Conservation (phyloP, 2,797 vertebrate genomes). For the Babyrousa celebensis region DNA sequence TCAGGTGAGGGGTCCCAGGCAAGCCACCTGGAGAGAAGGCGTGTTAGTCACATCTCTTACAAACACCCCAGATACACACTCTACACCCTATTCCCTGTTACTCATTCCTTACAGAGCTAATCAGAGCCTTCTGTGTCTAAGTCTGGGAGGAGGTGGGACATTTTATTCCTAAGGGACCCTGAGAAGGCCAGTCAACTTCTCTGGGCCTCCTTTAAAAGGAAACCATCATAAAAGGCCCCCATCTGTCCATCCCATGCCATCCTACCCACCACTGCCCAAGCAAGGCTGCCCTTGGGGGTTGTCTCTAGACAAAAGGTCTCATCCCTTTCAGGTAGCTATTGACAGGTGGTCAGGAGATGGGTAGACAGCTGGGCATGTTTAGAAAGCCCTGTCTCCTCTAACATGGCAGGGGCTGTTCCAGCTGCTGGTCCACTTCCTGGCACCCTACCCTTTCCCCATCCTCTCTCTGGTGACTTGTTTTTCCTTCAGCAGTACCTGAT, state of each 20-base stretch:
- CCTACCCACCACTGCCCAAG: neutral
- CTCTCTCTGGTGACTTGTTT: slow-evolving; percentile 19
- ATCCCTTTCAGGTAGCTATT: neutral
- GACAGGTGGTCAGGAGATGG: neutral
- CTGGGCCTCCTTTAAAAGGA: slow-evolving; percentile 27
- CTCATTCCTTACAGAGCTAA: neutral
- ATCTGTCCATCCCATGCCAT: neutral
- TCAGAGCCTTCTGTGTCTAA: neutral
- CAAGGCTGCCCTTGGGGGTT: neutral
- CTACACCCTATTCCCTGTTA: neutral
- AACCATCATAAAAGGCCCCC: neutral
- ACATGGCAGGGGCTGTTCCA: neutral
- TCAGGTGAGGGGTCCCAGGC: slow-evolving; percentile 92
- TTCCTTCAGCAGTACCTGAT: neutral
- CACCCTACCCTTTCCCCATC: neutral
- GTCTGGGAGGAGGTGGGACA: neutral
- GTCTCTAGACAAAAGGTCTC: neutral
- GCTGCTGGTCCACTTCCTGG: slow-evolving; percentile 10
- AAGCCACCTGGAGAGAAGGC: neutral
- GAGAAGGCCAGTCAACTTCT: neutral
- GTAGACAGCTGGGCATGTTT: neutral
- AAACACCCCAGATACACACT: neutral
- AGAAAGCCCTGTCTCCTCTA: neutral
- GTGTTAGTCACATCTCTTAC: neutral
- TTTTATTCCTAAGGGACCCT: slow-evolving; percentile 52